phyloP scores from a whole-genome alignment of 2,888 invertebrate species.

The Hydropsyche betteni region DNA sequence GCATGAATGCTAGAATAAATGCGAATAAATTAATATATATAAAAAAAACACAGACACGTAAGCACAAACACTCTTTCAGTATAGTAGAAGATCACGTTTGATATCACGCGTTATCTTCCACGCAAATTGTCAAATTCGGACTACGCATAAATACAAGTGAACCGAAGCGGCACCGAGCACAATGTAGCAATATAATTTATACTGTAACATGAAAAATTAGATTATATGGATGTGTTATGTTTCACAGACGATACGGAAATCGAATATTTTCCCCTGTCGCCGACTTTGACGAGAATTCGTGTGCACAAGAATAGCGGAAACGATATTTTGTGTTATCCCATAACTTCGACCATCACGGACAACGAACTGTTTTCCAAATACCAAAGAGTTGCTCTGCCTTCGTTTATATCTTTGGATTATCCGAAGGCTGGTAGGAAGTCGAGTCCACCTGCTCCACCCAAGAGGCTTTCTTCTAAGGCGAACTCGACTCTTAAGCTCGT shows the following conservation, averaged over 20 bases:
- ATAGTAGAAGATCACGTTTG: constrained; percentile 36
- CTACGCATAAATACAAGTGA: background rate
- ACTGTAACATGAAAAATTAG: background rate
- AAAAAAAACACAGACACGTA: constrained; percentile 23
- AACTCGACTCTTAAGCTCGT: constrained; percentile 75
- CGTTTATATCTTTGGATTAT: constrained; percentile 62
- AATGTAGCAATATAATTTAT: constrained; percentile 10
- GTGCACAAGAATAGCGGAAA: constrained; percentile 73
- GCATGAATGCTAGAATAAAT: constrained; percentile 14
- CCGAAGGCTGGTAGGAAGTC: constrained; percentile 55
- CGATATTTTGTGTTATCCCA: constrained; percentile 70
- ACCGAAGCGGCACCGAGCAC: constrained; percentile 21
- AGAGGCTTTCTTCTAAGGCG: constrained; percentile 78
- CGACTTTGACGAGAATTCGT: constrained; percentile 81
- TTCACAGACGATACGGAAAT: constrained; percentile 79
- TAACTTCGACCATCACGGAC: constrained; percentile 56
- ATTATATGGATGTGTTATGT: background rate
- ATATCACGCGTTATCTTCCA: constrained; percentile 26
- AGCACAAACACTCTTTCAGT: constrained; percentile 33
- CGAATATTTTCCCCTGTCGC: constrained; percentile 84
- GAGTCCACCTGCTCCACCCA: constrained; percentile 76
- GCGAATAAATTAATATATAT: background rate
- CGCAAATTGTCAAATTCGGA: constrained; percentile 15
- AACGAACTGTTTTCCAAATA: constrained; percentile 66
- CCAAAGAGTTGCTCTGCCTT: constrained; percentile 69